Conservation (phyloP, 53 echinoderm and acorn worm genomes). For the Henricia sp. region DNA sequence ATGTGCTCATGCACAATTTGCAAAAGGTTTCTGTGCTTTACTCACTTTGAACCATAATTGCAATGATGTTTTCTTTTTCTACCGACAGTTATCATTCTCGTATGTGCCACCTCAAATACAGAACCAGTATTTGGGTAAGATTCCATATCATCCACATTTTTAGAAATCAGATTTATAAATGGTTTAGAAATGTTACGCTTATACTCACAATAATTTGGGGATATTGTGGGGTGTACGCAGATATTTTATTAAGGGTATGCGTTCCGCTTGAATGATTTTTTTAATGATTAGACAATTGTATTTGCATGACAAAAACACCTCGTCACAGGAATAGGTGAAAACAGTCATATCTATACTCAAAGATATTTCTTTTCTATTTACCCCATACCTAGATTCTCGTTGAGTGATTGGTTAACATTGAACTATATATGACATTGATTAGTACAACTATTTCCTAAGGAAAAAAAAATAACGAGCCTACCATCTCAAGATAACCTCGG, state of each 20-base stretch:
- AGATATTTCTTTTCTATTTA: neutral
- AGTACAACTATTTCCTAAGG: neutral
- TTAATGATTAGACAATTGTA: too few relatives aligned
- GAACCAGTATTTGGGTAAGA: conserved; percentile 5
- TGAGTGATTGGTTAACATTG: neutral
- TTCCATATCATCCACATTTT: neutral
- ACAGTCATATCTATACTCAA: too few relatives aligned
- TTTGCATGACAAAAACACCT: too few relatives aligned
- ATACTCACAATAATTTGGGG: too few relatives aligned
- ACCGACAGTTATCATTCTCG: conserved; percentile 7
- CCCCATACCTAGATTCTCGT: neutral
- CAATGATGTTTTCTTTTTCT: neutral
- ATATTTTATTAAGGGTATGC: too few relatives aligned
- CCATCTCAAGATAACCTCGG: too few relatives aligned
- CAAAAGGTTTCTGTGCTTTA: neutral
- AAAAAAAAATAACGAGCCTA: neutral
- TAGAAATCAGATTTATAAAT: too few relatives aligned
- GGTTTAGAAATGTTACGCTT: neutral
- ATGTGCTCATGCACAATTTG: neutral
- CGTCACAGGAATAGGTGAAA: too few relatives aligned
- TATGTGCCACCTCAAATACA: conserved; percentile 7
- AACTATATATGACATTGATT: neutral
- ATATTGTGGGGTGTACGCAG: too few relatives aligned
- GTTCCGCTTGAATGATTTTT: too few relatives aligned
- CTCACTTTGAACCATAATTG: neutral